Evolutionary conservation across 64 coral and sea anemone genomes (phyloP).

Genomic region (Acropora tenuis): DNA sequence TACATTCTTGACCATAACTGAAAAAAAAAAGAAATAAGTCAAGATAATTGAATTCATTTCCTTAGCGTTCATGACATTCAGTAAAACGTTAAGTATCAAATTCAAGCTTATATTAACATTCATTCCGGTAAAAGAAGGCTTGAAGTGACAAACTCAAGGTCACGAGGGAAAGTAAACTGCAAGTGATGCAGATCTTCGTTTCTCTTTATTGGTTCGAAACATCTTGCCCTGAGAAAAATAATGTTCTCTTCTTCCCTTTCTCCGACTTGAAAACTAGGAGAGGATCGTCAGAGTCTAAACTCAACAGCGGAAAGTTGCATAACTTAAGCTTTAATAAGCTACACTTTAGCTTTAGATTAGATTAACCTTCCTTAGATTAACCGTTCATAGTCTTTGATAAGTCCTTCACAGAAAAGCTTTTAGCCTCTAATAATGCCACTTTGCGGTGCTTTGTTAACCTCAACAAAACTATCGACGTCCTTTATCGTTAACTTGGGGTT

Average conservation of each 20-base stretch:
- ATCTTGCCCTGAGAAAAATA: slow-evolving; percentile 25
- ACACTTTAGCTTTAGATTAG: too few relatives aligned
- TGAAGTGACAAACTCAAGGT: too few relatives aligned
- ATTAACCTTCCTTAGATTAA: not conserved
- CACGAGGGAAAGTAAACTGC: not conserved
- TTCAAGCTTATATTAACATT: too few relatives aligned
- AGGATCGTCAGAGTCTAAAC: too few relatives aligned
- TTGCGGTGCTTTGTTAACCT: slow-evolving; percentile 47
- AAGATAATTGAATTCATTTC: too few relatives aligned
- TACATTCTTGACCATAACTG: too few relatives aligned
- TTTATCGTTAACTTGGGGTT: slow-evolving; percentile 34
- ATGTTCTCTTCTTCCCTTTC: slow-evolving; percentile 18
- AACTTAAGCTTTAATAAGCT: too few relatives aligned
- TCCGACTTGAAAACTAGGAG: slow-evolving; percentile 4
- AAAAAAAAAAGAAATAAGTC: too few relatives aligned
- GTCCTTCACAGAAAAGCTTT: slow-evolving; percentile 12
- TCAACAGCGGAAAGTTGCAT: too few relatives aligned
- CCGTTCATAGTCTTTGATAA: slow-evolving; percentile 47
- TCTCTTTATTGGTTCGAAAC: slow-evolving; percentile 24
- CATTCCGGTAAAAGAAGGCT: too few relatives aligned
- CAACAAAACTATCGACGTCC: slow-evolving; percentile 61
- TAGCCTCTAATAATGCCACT: slow-evolving; percentile 56
- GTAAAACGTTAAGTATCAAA: too few relatives aligned
- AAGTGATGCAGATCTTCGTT: slow-evolving; percentile 29
- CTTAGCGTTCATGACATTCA: too few relatives aligned